A percentile compares a stretch with the other conserved stretches of the same genome.
phyloP scores from a whole-genome alignment of 1,140 invertebrate genomes.

The Spodoptera frugiperda region DNA sequence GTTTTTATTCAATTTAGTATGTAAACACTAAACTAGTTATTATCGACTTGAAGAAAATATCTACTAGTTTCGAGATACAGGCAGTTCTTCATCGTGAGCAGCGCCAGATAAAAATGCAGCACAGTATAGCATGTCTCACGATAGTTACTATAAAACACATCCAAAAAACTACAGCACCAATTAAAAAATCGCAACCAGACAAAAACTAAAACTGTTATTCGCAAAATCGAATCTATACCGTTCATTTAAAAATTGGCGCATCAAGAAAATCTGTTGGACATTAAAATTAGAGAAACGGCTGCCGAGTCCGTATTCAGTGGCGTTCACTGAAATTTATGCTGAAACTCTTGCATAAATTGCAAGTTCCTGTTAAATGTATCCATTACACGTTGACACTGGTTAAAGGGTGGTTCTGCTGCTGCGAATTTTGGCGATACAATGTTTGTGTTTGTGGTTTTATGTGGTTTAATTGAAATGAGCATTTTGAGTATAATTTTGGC shows the following conservation, averaged over 20 bases:
- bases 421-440: constrained; percentile 9
- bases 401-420: constrained; percentile 55
- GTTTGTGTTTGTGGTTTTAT: neutral
- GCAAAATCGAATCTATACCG: neutral
- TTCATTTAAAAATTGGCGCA: constrained; percentile 33
- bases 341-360: constrained; percentile 75
- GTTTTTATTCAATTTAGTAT: too few relatives aligned
- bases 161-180: neutral
- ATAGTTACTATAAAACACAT: too few relatives aligned
- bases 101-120: too few relatives aligned
- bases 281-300: constrained; percentile 59
- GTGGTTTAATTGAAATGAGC: neutral
- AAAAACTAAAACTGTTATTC: neutral
- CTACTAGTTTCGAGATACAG: too few relatives aligned
- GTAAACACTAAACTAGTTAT: too few relatives aligned
- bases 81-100: too few relatives aligned
- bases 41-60: too few relatives aligned
- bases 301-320: constrained; percentile 59
- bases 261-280: constrained; percentile 40
- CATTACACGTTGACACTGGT: constrained; percentile 74
- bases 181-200: too few relatives aligned
- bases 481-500: too few relatives aligned
- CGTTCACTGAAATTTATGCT: constrained; percentile 66
- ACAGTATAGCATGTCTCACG: too few relatives aligned
- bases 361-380: constrained; percentile 75